These are phyloP conservation scores for Papilio machaon DNA, from an alignment of 1,140 invertebrate species.

Conservation along the genomic window DNA sequence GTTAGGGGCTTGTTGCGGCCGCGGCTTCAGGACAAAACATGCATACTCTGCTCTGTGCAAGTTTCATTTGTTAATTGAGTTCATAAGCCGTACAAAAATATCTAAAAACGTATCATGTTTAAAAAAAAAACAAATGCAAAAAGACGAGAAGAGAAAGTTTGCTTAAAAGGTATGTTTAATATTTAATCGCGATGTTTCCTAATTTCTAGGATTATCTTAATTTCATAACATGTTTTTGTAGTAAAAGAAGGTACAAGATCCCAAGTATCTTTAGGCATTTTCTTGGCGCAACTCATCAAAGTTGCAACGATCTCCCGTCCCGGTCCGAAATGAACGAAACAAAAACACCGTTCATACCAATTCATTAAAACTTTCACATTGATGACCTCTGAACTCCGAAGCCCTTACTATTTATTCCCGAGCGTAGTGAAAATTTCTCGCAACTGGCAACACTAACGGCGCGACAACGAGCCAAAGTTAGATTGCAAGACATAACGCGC, in stretches of 20 bases:
- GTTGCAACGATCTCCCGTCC: conserved; percentile 44
- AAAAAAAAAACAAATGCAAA: too few relatives aligned
- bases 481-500: conserved; percentile 62
- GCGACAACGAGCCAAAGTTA: conserved; percentile 71
- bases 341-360: conserved; percentile 60
- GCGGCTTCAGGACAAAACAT: neutral
- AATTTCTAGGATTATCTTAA: neutral
- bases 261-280: neutral
- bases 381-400: conserved; percentile 48
- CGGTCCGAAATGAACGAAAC: conserved; percentile 51
- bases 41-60: neutral
- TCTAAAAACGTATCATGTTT: too few relatives aligned
- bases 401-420: conserved; percentile 52
- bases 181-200: neutral
- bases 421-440: conserved; percentile 49
- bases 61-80: neutral
- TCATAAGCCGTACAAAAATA: neutral
- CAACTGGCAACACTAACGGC: conserved; percentile 57
- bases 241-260: neutral
- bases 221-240: neutral
- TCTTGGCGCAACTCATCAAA: conserved; percentile 47
- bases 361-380: conserved; percentile 70
- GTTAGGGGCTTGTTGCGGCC: neutral
- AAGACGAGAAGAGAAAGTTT: too few relatives aligned
- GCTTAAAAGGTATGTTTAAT: too few relatives aligned